A percentile compares a stretch with the other conserved stretches of the same genome.
These are phyloP conservation scores for Rhagonycha fulva DNA, from an alignment of 2,888 invertebrate genomes.

Conservation along the genomic window DNA sequence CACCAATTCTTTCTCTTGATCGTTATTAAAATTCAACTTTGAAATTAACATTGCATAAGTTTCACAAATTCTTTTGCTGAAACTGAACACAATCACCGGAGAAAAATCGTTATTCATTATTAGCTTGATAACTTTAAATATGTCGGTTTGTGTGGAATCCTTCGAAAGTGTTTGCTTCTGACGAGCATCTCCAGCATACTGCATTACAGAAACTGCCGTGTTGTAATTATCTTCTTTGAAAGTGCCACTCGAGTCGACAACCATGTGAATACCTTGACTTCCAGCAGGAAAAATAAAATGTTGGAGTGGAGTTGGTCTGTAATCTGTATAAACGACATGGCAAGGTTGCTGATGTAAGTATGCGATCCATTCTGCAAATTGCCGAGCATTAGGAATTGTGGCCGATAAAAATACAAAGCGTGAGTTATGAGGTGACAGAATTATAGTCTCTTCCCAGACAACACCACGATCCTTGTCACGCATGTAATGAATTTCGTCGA, in stretches of 20 bases:
- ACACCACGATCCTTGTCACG: constrained; percentile 98
- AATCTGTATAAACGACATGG: constrained; percentile 99
- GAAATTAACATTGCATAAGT: constrained; percentile 95
- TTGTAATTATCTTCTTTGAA: constrained; percentile 98
- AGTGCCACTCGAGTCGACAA: constrained; percentile 89
- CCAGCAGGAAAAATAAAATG: constrained; percentile 98
- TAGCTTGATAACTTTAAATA: constrained; percentile 98
- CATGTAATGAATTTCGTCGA: constrained; percentile 99
- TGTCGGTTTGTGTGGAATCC: constrained; percentile 74
- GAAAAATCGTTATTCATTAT: constrained; percentile 98
- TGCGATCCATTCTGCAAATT: constrained; percentile 94
- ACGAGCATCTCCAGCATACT: constrained; percentile 76
- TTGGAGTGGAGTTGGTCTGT: constrained; percentile 94
- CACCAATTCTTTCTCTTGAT: constrained; percentile 91
- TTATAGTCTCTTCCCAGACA: constrained; percentile 99
- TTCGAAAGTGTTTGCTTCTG: constrained; percentile 71
- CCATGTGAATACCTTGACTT: constrained; percentile 94
- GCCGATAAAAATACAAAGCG: constrained; percentile 99
- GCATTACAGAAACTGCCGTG: constrained; percentile 92
- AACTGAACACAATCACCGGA: constrained; percentile 98
- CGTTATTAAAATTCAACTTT: constrained; percentile 94
- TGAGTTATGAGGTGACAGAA: constrained; percentile 95
- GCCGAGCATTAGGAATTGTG: constrained; percentile 98
- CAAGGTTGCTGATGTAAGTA: constrained; percentile 95
- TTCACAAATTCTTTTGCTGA: constrained; percentile 98